A percentile compares a stretch with the other conserved stretches of the same genome.
phyloP scores from a whole-genome alignment of 2,888 invertebrate species.

The Acronicta leporina region DNA sequence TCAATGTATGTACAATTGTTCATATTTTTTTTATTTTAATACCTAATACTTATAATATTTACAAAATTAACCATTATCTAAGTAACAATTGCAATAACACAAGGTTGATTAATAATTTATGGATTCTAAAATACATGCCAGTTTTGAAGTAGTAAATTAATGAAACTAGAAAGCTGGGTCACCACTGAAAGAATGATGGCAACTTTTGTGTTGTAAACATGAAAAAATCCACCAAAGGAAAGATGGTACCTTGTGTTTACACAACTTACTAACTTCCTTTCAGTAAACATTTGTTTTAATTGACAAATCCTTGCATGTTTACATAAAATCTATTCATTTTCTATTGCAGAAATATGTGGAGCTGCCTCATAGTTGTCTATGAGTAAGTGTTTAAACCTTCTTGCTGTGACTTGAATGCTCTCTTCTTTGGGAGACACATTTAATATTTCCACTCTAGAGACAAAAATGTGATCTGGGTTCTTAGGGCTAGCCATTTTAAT shows the following conservation, averaged over 20 bases:
- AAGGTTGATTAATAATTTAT: too few relatives aligned
- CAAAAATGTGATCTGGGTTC: conserved; percentile 91
- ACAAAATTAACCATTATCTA: not conserved
- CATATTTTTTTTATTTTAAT: conserved; percentile 2
- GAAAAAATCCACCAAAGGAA: too few relatives aligned
- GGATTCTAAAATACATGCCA: too few relatives aligned
- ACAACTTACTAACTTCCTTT: too few relatives aligned
- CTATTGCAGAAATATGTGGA: conserved; percentile 76
- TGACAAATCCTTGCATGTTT: too few relatives aligned
- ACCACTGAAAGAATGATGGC: too few relatives aligned
- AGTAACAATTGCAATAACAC: too few relatives aligned
- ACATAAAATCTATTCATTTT: conserved; percentile 32
- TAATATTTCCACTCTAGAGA: conserved; percentile 92
- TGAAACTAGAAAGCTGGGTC: too few relatives aligned
- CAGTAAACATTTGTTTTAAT: too few relatives aligned
- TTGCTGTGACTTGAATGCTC: conserved; percentile 88
- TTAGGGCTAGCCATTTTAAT: conserved; percentile 91
- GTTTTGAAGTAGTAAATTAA: too few relatives aligned
- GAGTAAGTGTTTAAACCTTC: conserved; percentile 91
- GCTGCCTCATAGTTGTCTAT: conserved; percentile 92
- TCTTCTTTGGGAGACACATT: conserved; percentile 87
- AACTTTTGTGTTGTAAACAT: too few relatives aligned
- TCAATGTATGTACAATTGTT: conserved; percentile 22
- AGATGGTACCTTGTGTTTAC: too few relatives aligned
- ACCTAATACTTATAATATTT: conserved; percentile 18